Conservation (phyloP, 2,888 invertebrate genomes). For the Drosophila peninsularis region DNA sequence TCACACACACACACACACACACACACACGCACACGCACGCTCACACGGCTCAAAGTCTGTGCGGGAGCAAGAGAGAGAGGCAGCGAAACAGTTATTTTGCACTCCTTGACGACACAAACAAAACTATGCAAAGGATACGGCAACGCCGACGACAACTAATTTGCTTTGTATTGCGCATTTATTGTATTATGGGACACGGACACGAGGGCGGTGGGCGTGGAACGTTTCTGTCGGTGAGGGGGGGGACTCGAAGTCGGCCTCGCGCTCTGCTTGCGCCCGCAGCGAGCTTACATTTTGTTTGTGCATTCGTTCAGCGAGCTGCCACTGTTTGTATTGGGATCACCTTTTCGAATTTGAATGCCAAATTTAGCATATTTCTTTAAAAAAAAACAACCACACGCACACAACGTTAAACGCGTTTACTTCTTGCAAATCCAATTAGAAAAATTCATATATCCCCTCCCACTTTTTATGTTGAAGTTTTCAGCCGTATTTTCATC, state of each 20-base stretch:
- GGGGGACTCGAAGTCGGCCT: conserved; percentile 40
- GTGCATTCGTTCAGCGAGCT: conserved; percentile 39
- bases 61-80: conserved; percentile 16
- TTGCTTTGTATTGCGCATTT: conserved; percentile 74
- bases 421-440: conserved; percentile 60
- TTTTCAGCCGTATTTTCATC: conserved; percentile 72
- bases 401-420: conserved; percentile 2
- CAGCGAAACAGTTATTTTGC: conserved; percentile 38
- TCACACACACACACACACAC: conserved; percentile 28
- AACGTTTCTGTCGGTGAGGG: background rate
- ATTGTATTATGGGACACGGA: conserved; percentile 56
- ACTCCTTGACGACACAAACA: conserved; percentile 43
- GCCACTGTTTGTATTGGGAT: background rate
- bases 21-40: conserved; percentile 15
- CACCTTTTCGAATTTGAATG: background rate
- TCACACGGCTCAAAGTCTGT: conserved; percentile 68
- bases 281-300: conserved; percentile 55
- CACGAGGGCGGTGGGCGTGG: conserved; percentile 21
- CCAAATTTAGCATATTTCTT: conserved; percentile 20
- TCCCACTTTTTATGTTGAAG: conserved; percentile 53
- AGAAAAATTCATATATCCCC: conserved; percentile 64
- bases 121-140: conserved; percentile 52
- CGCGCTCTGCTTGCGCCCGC: conserved; percentile 51
- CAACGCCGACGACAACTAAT: conserved; percentile 51
- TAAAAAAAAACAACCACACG: background rate